A percentile compares a stretch with the other conserved stretches of the same genome.
phyloP scores from a whole-genome alignment of 92 coral and sea anemone genomes.

The Porites divaricata region DNA sequence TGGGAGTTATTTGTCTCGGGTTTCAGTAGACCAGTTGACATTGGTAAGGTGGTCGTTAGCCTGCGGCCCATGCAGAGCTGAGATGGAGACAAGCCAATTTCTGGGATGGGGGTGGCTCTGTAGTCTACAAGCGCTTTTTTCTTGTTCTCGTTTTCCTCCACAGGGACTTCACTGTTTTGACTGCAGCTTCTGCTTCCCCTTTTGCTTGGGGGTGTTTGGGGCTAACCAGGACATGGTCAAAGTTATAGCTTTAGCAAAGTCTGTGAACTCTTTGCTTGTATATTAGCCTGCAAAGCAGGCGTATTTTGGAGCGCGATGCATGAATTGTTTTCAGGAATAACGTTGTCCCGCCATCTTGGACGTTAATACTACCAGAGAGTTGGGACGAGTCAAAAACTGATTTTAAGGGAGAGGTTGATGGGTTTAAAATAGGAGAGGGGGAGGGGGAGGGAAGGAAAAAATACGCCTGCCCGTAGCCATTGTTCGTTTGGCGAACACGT shows the following conservation, averaged over 20 bases:
- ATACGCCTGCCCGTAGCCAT: too few species aligned
- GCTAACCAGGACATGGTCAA: constrained; percentile 33
- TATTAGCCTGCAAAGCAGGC: too few species aligned
- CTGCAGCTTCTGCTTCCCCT: constrained; percentile 57
- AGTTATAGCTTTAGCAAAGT: constrained; percentile 5
- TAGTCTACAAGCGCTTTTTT: constrained; percentile 54
- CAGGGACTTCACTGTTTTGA: constrained; percentile 30
- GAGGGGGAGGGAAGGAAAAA: too few species aligned
- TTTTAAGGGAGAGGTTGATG: too few species aligned
- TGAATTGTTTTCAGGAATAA: too few species aligned
- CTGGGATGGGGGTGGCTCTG: constrained; percentile 64
- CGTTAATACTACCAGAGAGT: too few species aligned
- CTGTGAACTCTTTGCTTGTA: constrained; percentile 28
- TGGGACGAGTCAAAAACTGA: too few species aligned
- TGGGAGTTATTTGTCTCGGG: constrained; percentile 16
- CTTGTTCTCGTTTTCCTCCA: constrained; percentile 59
- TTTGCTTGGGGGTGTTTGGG: constrained; percentile 39
- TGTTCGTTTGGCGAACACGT: too few species aligned
- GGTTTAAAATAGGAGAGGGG: too few species aligned
- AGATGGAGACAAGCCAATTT: constrained; percentile 56
- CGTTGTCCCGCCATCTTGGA: too few species aligned
- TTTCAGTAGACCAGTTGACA: constrained; percentile 47
- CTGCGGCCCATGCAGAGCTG: constrained; percentile 65
- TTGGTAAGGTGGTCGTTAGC: constrained; percentile 49
- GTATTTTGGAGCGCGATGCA: too few species aligned